Conservation (phyloP, 2,113 vertebrate species). For the Cyanocitta stelleri region DNA sequence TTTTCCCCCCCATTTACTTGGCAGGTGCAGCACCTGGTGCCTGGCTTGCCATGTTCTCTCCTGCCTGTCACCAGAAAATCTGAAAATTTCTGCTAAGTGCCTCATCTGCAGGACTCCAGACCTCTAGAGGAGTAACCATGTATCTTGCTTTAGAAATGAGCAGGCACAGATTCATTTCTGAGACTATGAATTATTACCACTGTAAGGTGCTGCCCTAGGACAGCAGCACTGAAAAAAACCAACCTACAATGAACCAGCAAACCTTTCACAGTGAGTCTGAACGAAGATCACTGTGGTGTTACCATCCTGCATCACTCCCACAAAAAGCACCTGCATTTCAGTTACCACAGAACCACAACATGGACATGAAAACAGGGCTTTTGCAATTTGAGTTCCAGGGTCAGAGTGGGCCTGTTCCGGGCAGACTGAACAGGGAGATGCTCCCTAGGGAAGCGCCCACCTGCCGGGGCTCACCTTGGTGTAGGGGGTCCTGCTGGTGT, state of each 20-base stretch:
- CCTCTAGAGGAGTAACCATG: neutral
- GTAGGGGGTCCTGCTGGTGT: slow-evolving; percentile 96
- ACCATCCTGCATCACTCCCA: neutral
- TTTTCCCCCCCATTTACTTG: neutral
- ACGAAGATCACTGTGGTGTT: accelerated
- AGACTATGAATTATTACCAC: neutral
- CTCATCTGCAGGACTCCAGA: neutral
- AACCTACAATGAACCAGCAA: neutral
- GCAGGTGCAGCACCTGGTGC: neutral
- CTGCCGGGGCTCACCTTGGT: slow-evolving; percentile 85
- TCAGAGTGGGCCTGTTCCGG: accelerated
- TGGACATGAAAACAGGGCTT: accelerated
- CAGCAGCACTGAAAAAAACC: neutral
- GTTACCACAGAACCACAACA: neutral
- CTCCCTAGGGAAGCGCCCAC: accelerated
- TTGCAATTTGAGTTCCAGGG: accelerated
- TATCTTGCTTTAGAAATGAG: neutral
- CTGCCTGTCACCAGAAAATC: neutral
- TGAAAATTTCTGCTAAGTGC: neutral
- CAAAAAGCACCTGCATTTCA: neutral
- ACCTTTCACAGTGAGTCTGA: neutral
- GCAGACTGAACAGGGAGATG: accelerated
- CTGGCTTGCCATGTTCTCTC: neutral
- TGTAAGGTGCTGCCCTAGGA: neutral
- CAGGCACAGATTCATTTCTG: neutral